These are phyloP conservation scores for Eueides isabella DNA, from an alignment of 1,140 invertebrate species.

Conservation along the genomic window DNA sequence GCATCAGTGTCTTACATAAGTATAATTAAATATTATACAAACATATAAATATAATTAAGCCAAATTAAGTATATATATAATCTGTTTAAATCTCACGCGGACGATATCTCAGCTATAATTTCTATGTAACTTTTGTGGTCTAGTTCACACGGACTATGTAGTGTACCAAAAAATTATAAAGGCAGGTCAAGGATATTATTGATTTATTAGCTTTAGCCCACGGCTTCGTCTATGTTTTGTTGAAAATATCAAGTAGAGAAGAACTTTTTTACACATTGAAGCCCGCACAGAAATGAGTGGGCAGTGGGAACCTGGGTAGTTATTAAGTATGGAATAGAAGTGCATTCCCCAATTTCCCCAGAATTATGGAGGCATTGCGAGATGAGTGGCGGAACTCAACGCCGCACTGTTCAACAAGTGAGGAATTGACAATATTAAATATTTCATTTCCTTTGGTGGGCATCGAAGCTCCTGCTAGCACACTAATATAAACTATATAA, in stretches of 20 bases:
- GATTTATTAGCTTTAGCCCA: background rate
- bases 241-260: background rate
- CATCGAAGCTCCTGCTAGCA: too few relatives aligned
- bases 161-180: background rate
- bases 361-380: too few relatives aligned
- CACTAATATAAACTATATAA: too few relatives aligned
- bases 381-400: too few relatives aligned
- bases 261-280: too few relatives aligned
- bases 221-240: background rate
- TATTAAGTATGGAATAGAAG: too few relatives aligned
- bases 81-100: background rate
- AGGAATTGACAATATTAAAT: too few relatives aligned
- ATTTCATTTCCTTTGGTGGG: too few relatives aligned
- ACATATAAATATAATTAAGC: background rate
- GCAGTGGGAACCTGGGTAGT: too few relatives aligned
- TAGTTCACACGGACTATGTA: background rate
- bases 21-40: slow-evolving; percentile 9
- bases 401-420: too few relatives aligned
- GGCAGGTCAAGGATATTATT: slow-evolving; percentile 1
- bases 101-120: background rate
- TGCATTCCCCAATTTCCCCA: too few relatives aligned
- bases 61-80: background rate
- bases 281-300: too few relatives aligned
- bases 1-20: slow-evolving; percentile 1
- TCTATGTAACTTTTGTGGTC: slow-evolving; percentile 1